phyloP scores from a whole-genome alignment of 1,140 invertebrate species.

The Glossosoma conforme region DNA sequence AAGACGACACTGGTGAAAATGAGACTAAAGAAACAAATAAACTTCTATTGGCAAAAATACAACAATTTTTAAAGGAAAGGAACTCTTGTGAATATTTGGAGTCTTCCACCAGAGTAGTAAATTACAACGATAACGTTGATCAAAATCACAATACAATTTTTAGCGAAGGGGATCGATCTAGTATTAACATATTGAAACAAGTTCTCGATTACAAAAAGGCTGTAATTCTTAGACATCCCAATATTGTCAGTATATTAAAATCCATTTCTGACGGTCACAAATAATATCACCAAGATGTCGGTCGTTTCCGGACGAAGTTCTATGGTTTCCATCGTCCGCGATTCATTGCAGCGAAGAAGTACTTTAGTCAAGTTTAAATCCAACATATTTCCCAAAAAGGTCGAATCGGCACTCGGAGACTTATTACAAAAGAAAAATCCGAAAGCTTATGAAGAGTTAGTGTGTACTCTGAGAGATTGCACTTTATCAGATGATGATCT shows the following conservation, averaged over 20 bases:
- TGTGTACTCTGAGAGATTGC: conserved; percentile 40
- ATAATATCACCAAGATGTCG: conserved; percentile 41
- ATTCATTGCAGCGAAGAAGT: conserved; percentile 40
- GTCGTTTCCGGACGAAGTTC: conserved; percentile 35
- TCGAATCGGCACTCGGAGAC: conserved; percentile 38
- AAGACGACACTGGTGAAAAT: too few species aligned
- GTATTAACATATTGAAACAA: conserved; percentile 42
- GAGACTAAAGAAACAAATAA: conserved; percentile 36
- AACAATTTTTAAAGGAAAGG: conserved; percentile 48
- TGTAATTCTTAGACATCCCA: conserved; percentile 43
- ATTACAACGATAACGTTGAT: conserved; percentile 41
- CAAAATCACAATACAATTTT: conserved; percentile 34
- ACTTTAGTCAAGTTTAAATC: conserved; percentile 37
- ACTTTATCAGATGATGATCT: conserved; percentile 43
- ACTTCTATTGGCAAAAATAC: conserved; percentile 46
- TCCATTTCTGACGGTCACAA: conserved; percentile 41
- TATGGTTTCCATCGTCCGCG: conserved; percentile 44
- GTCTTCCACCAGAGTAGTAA: conserved; percentile 35
- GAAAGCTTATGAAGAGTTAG: conserved; percentile 40
- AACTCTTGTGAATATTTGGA: conserved; percentile 36
- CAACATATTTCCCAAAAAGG: conserved; percentile 39
- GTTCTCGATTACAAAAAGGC: conserved; percentile 48
- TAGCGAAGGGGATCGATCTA: conserved; percentile 35
- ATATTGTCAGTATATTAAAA: conserved; percentile 42
- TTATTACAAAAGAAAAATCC: conserved; percentile 36